phyloP scores from a whole-genome alignment of 2,113 vertebrate genomes.

The Myotis lucifugus region DNA sequence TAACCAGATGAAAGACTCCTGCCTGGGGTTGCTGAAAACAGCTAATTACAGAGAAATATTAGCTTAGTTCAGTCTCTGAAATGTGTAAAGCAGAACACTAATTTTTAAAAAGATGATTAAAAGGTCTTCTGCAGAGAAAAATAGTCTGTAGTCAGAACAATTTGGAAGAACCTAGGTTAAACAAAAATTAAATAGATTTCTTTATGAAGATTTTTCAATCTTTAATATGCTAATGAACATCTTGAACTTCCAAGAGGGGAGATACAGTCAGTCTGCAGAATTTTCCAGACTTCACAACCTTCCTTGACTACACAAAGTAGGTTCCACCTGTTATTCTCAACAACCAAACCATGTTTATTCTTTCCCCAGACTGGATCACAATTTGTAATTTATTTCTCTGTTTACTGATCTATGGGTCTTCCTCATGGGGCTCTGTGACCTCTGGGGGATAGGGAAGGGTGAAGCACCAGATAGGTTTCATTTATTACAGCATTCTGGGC shows the following conservation, averaged over 20 bases:
- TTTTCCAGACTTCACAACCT: background rate
- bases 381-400: background rate
- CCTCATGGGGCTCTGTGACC: background rate
- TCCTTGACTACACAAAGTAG: background rate
- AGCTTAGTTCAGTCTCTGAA: conserved; percentile 42
- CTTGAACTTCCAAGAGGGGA: conserved; percentile 19
- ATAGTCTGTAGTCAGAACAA: conserved; percentile 42
- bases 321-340: background rate
- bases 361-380: background rate
- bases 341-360: background rate
- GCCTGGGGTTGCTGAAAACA: background rate
- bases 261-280: background rate
- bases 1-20: conserved; percentile 38
- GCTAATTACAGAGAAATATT: conserved; percentile 64
- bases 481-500: background rate
- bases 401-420: background rate
- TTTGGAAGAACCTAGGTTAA: background rate
- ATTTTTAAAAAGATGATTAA: conserved; percentile 69
- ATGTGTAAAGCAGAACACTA: background rate
- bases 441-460: background rate
- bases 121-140: conserved; percentile 50
- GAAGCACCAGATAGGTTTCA: background rate
- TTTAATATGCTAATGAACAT: conserved; percentile 62
- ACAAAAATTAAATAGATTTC: conserved; percentile 20
- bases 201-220: background rate